Evolutionary conservation across 2,888 invertebrate genomes (phyloP), one percentile per base, ranked within the genome.

Genomic region (Diaprepes abbreviatus): DNA sequence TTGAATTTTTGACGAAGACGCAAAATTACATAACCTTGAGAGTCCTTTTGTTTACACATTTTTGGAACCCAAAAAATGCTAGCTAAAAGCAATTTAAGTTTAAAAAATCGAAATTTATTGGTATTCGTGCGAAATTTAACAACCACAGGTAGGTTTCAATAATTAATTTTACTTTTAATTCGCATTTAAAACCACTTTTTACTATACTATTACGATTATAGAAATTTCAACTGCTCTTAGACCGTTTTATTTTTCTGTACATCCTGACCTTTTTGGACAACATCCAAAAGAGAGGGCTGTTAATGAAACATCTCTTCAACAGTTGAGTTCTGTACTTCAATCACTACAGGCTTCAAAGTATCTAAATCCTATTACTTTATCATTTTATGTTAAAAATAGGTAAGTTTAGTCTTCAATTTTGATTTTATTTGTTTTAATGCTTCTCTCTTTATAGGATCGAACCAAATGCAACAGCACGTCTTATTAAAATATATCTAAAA

Each of bases 171-270:
- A 35, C n/a, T 10, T 35, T 35, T n/a, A 1, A 3, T 35, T 10
- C 3, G 9, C n/a, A 35, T 35, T 35, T 35, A 35, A 35, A 35
- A 10, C 3, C n/a, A 35, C 35, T n/a, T 9, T 33, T 10, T 33
- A 2, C 16, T 1, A 17, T 16, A 40, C 2, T 45, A 24, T 2
- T 12, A 19, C 7, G n/a, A n/a, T 45, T 45, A 45, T 92, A 24
- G 95, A 97, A 87, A 90, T 96, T 16, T 93, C 96, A 0, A 92
- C 96, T 19, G 97, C 97, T 0, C 85, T 97, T 48, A 88, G 97
- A 70, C 97, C 97, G 3, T 97, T 97, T 84, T 97, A 96, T 85
- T 97, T 97, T 83, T 92, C 92, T 67, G 97, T 97, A 2, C 97
- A 97, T 87, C 97, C 97, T 9, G 97, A 97, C 86, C 88, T 97